These are phyloP conservation scores for Lophotis ruficrista DNA, from an alignment of 2,113 vertebrate genomes.

Conservation along the genomic window DNA sequence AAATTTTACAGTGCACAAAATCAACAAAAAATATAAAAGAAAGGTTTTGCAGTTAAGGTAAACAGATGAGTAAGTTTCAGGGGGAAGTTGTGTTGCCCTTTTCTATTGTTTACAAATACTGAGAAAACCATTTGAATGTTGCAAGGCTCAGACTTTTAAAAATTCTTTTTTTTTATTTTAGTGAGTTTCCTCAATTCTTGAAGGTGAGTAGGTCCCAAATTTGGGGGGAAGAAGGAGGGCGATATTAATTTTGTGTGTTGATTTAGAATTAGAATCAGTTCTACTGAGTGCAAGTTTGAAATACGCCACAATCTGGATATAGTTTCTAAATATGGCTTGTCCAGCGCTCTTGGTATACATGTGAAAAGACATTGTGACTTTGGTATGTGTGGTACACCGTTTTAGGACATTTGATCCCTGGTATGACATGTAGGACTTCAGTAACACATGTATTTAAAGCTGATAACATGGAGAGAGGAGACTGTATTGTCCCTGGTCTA, in stretches of 20 bases:
- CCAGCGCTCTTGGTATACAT: rapidly evolving
- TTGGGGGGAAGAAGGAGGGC: neutral
- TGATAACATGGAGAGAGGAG: neutral
- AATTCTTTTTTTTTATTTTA: neutral
- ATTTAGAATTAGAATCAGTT: neutral
- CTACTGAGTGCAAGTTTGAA: neutral
- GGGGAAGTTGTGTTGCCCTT: rapidly evolving
- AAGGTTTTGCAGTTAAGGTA: neutral
- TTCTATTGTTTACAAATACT: neutral
- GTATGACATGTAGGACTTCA: neutral
- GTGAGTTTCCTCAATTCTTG: neutral
- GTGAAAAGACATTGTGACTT: neutral
- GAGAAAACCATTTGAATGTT: neutral
- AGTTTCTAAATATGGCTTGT: neutral
- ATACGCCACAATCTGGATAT: neutral
- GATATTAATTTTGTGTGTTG: neutral
- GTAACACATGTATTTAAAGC: neutral
- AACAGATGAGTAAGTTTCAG: neutral
- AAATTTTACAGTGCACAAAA: neutral
- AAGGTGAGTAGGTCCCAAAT: neutral
- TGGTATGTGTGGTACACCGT: neutral
- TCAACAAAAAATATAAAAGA: neutral
- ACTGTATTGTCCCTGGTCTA: neutral
- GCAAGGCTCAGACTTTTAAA: neutral
- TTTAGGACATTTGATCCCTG: neutral